Evolutionary conservation across 2,113 vertebrate species (phyloP).

Genomic region (Orthonyx spaldingii): DNA sequence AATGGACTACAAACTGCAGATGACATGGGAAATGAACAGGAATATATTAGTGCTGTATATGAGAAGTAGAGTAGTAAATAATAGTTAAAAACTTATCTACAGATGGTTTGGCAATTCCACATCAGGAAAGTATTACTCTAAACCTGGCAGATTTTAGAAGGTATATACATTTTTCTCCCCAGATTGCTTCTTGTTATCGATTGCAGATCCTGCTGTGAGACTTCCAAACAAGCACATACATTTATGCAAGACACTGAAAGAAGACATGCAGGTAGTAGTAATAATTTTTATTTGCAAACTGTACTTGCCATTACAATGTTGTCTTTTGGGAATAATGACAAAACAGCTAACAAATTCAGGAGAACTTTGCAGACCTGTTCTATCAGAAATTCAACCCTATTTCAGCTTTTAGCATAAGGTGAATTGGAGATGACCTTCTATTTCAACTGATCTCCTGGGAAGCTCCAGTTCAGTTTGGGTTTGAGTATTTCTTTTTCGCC

Average conservation of each 20-base stretch:
- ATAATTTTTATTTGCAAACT: slow-evolving; percentile 31
- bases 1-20: background rate
- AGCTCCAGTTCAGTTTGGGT: background rate
- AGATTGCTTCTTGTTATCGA: background rate
- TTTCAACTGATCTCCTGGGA: background rate
- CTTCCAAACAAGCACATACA: background rate
- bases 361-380: background rate
- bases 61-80: background rate
- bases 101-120: background rate
- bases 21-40: background rate
- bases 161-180: background rate
- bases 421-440: background rate
- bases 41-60: background rate
- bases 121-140: background rate
- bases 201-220: background rate
- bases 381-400: background rate
- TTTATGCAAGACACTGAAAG: background rate
- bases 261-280: background rate
- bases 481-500: background rate
- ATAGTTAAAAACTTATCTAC: background rate
- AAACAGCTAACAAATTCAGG: background rate
- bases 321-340: background rate
- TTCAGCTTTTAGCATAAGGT: background rate
- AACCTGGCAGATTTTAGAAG: background rate
- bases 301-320: background rate